Percentiles rank a stretch among this genome's conserved stretches.
Conservation (phyloP, 2,797 vertebrate species). For the Danionella dracula region DNA sequence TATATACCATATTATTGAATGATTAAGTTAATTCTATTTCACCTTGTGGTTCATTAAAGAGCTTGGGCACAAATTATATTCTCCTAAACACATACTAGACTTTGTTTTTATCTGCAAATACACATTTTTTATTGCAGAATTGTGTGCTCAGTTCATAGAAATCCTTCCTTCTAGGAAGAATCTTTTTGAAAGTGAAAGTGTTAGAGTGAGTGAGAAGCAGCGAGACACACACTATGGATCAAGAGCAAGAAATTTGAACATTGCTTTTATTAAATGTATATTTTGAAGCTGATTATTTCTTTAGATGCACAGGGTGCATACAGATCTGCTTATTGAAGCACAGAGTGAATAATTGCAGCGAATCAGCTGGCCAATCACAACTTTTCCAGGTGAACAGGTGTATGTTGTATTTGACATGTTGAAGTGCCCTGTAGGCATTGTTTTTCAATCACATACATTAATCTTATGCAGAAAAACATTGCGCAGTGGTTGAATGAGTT, state of each 20-base stretch:
- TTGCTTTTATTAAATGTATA: not conserved
- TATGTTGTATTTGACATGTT: not conserved
- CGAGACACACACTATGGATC: no score
- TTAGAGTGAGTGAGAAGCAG: conserved; percentile 33
- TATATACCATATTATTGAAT: no score
- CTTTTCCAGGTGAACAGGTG: not conserved
- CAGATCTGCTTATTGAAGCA: conserved; percentile 15
- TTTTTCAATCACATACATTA: not conserved
- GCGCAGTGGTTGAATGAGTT: conserved; percentile 1
- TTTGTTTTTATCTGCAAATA: not conserved
- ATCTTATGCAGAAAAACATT: conserved; percentile 1
- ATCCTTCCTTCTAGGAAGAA: conserved; percentile 18
- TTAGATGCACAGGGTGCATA: conserved; percentile 55
- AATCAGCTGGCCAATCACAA: conserved; percentile 46
- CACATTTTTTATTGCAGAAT: not conserved
- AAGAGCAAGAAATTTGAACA: not conserved
- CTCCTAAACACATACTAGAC: no score
- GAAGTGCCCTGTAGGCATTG: not conserved
- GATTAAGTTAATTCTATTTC: no score
- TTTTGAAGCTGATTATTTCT: conserved; percentile 55
- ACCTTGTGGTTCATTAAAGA: no score
- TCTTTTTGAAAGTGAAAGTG: conserved; percentile 37
- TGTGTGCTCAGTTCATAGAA: not conserved
- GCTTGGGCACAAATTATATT: no score
- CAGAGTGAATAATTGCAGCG: conserved; percentile 48